Conservation (phyloP, 2,888 invertebrate species). For the Cantharis rufa region DNA sequence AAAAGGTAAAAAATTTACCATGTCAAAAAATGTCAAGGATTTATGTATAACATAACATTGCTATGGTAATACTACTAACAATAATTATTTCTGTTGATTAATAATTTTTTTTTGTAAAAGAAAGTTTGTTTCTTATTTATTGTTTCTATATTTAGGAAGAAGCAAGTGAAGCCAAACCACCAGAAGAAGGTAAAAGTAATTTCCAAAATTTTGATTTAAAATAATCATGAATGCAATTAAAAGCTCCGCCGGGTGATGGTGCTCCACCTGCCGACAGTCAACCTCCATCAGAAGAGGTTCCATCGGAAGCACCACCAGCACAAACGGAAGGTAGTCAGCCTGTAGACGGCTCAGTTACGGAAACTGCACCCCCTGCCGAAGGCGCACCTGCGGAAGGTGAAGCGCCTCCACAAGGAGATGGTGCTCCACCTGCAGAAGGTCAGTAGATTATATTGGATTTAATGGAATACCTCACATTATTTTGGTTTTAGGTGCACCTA, state of each 20-base stretch:
- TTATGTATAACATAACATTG: too few species aligned
- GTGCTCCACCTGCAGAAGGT: slow-evolving; percentile 33
- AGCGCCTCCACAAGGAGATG: slow-evolving; percentile 41
- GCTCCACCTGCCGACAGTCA: slow-evolving; percentile 26
- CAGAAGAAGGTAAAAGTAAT: slow-evolving; percentile 35
- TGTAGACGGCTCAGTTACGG: slow-evolving; percentile 42
- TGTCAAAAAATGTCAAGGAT: too few species aligned
- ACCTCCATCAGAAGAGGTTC: slow-evolving; percentile 40
- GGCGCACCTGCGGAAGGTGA: slow-evolving; percentile 30
- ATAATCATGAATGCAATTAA: slow-evolving; percentile 17
- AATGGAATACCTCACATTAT: neutral
- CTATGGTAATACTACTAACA: too few species aligned
- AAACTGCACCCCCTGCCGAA: slow-evolving; percentile 37
- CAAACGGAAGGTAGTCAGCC: slow-evolving; percentile 47
- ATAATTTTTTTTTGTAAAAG: too few species aligned
- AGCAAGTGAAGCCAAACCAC: slow-evolving; percentile 36
- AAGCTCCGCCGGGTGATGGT: slow-evolving; percentile 40
- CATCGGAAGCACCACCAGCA: slow-evolving; percentile 48
- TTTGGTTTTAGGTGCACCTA: slow-evolving; percentile 36
- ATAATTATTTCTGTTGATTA: too few species aligned
- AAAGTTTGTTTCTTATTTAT: too few species aligned
- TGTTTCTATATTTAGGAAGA: slow-evolving; percentile 34
- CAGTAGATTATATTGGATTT: neutral
- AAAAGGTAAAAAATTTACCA: too few species aligned
- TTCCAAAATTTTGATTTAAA: slow-evolving; percentile 18